phyloP scores from a whole-genome alignment of 2,113 vertebrate species.

The Meriones unguiculatus region DNA sequence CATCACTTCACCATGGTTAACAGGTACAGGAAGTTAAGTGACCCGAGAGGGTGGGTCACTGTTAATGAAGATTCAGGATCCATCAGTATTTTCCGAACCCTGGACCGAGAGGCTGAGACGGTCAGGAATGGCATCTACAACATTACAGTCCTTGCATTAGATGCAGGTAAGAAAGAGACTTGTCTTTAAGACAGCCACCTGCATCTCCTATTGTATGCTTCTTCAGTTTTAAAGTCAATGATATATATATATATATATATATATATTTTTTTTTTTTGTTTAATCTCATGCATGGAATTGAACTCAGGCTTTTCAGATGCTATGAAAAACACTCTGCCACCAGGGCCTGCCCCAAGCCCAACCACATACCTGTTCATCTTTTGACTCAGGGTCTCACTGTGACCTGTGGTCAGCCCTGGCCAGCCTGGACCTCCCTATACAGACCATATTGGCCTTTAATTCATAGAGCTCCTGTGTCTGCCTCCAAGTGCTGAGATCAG shows the following conservation, averaged over 20 bases:
- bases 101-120: conserved; percentile 90
- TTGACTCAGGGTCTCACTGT: neutral
- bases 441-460: neutral
- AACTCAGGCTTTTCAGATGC: neutral
- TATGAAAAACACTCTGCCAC: neutral
- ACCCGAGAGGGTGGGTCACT: conserved; percentile 87
- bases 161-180: conserved; percentile 87
- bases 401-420: neutral
- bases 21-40: conserved; percentile 76
- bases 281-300: neutral
- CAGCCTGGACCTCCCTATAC: neutral
- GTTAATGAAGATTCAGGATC: conserved; percentile 87
- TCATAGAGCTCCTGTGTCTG: neutral
- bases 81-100: conserved; percentile 86
- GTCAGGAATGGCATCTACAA: conserved; percentile 87
- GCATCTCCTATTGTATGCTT: neutral
- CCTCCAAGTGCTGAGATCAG: neutral
- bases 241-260: neutral
- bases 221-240: neutral
- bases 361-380: neutral
- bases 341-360: neutral
- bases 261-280: neutral
- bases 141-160: conserved; percentile 85
- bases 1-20: conserved; percentile 35
- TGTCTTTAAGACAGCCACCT: neutral